Evolutionary conservation across 2,888 invertebrate genomes (phyloP), one percentile per base, ranked within the genome.

Genomic region (Sialis fuliginosa): DNA sequence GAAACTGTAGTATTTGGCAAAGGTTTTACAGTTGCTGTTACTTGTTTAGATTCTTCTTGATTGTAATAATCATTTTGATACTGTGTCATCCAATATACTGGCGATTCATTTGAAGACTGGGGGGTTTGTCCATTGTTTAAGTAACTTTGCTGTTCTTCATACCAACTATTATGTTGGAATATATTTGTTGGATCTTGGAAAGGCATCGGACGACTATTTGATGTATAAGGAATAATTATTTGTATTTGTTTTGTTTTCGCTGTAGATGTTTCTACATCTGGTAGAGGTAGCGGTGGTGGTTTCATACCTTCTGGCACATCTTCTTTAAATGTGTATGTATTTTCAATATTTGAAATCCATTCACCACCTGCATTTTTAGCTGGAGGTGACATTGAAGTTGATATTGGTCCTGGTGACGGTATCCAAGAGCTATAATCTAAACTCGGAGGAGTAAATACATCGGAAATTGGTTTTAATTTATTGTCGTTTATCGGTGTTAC

Each of bases 191-290:
- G 39, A 13, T 45, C 13, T 31, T 45, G 31, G 51, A 74, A 74
- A 7, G 73, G 70, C 45, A 71, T 66, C 6, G 75, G 69, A 10
- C 70, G 68, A 47, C 71, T 68, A 50, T 71, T 74, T 40, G 75
- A 78, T 2, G 80, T 81, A 55, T 87, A 87, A 0, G 88, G 88
- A 49, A 88, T 80, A 47, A 88, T 82, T 46, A 87, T 82, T 65
- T 87, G 87, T 6, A 81, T 74, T 60, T 80, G 71, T 60, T 79
- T 78, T 6, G 74, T 70, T 55, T 70, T 70, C 1, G 59, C 60
- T 12, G 42, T 33, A 4, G 22, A 12, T 34, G 32, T 9, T 2
- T 12, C 6, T 30, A 13, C 22, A 9, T n/a, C 12, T 12, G 34
- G 35, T 13, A 49, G 47, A 12, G 53, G 53, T 22, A 51, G 50